Percentiles rank a stretch among this genome's conserved stretches.
Evolutionary conservation across 2,113 vertebrate genomes (phyloP).

Genomic region (Dasypus novemcinctus): DNA sequence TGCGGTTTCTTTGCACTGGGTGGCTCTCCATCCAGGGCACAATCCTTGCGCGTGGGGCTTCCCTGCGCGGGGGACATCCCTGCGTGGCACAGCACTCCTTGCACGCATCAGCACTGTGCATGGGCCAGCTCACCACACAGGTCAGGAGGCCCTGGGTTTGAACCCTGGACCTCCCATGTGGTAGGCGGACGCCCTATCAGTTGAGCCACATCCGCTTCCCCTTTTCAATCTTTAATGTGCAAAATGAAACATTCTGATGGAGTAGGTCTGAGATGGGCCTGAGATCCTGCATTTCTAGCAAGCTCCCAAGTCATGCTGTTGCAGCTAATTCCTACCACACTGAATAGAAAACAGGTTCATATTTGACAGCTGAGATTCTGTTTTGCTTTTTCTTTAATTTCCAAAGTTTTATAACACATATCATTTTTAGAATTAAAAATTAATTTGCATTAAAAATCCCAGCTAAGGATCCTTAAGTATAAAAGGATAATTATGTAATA

Average conservation of each 20-base stretch:
- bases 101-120: too few relatives aligned
- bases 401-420: background rate
- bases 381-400: background rate
- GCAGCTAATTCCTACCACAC: background rate
- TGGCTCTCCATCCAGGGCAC: too few relatives aligned
- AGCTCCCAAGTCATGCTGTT: background rate
- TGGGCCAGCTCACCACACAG: too few relatives aligned
- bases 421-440: background rate
- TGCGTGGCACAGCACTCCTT: too few relatives aligned
- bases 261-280: background rate
- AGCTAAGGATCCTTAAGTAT: background rate
- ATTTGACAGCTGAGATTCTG: background rate
- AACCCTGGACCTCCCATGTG: too few relatives aligned
- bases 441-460: background rate
- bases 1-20: too few relatives aligned
- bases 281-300: background rate
- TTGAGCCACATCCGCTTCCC: too few relatives aligned
- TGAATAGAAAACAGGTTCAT: background rate
- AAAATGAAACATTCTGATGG: background rate
- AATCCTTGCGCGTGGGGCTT: too few relatives aligned
- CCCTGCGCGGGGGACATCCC: too few relatives aligned
- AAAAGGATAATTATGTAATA: background rate
- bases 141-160: too few relatives aligned
- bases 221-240: background rate
- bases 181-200: too few relatives aligned